Evolutionary conservation across 2,888 invertebrate genomes (phyloP), one percentile per base, ranked within the genome.

Genomic region (Sarcophaga subvicina): DNA sequence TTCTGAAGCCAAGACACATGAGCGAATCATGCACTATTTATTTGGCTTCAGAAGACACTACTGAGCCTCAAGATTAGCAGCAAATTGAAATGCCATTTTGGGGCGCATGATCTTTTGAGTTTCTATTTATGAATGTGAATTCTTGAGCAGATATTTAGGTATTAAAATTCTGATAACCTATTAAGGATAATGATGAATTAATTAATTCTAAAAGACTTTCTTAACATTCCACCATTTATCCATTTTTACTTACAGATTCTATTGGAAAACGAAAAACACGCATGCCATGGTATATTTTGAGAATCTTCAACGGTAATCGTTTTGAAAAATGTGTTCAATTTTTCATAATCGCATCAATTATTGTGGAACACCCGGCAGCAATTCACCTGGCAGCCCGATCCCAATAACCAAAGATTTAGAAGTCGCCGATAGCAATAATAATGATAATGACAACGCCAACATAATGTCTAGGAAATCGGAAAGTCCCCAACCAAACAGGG

Each of bases 291-390:
- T 49, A n/a, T 27, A 67, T 73, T 49, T 47, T 14, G 73, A 11
- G 66, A 11, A 49, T 49, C 17, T 27, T 22, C 5, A 59, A 3
- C 12, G 8, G 27, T 11, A 27, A 14, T n/a, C 4, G 4, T 3
- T 10, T 63, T 59, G 37, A 63, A 83, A 88, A 86, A 93, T 93
- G 92, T 93, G 92, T 90, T 93, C 92, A 87, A 92, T 93, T 89
- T 93, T 93, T 90, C 92, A 92, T 80, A 93, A 93, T 89, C 93
- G 92, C 85, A 92, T 93, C 85, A 92, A 93, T 89, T 93, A 93
- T 89, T 91, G 93, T 70, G 93, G 93, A 88, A 91, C 92, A 85
- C 90, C 81, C 11, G 69, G 90, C 25, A 89, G 89, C 86, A 90
- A 89, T 76, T 90, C 92, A 62, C 79, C 89, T 3, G 88, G 88